A percentile compares a stretch with the other conserved stretches of the same genome.
These are phyloP conservation scores for Alligator sinensis DNA, from an alignment of 2,113 vertebrate genomes.

Conservation along the genomic window DNA sequence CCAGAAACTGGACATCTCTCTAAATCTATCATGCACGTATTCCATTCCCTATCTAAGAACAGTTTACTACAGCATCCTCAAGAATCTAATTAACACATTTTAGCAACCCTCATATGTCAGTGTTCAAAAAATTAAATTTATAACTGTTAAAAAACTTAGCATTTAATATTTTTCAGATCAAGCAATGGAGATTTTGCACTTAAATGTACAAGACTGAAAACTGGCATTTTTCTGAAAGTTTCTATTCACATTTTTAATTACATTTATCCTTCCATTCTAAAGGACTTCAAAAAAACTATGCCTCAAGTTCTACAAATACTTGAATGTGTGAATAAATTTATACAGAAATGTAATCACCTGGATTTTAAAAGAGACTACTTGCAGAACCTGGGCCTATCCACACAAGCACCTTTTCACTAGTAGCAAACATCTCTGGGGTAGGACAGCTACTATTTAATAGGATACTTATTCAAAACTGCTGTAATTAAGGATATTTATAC, in stretches of 20 bases:
- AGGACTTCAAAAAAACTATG: not conserved
- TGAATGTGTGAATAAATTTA: not conserved
- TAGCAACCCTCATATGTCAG: not conserved
- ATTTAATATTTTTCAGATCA: not conserved
- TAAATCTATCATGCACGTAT: not conserved
- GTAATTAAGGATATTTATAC: not conserved
- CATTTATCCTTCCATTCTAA: not conserved
- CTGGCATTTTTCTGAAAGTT: not conserved
- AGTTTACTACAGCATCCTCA: not conserved
- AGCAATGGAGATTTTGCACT: not conserved
- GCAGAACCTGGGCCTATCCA: not conserved
- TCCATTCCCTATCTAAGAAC: not conserved
- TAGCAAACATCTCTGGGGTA: not conserved
- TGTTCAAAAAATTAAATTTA: not conserved
- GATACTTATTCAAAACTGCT: not conserved
- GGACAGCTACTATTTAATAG: not conserved
- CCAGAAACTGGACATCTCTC: accelerated
- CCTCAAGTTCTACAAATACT: not conserved
- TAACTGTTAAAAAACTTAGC: not conserved
- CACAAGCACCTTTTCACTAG: not conserved
- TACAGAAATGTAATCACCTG: not conserved
- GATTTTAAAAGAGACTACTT: not conserved
- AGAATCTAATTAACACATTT: not conserved
- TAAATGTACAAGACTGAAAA: not conserved
- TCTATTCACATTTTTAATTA: not conserved